Conservation (phyloP, 2,113 vertebrate genomes). For the Phoenicopterus ruber region DNA sequence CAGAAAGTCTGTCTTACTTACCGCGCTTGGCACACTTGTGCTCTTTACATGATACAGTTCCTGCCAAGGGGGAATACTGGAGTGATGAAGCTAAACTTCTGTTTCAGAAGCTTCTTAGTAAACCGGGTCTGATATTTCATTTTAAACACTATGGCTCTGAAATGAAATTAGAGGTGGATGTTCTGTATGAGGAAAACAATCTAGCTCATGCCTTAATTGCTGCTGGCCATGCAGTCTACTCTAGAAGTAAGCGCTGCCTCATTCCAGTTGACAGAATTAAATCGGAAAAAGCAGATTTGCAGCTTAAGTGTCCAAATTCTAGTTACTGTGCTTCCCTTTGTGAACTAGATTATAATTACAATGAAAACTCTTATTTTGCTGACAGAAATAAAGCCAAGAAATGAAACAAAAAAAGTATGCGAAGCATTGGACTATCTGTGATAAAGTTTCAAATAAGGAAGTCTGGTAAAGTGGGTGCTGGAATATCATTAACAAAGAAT, state of each 20-base stretch:
- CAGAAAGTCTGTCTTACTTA: conserved; percentile 66
- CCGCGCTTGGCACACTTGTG: conserved; percentile 79
- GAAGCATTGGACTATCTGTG: background rate
- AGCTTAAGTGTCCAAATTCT: background rate
- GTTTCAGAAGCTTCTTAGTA: conserved; percentile 75
- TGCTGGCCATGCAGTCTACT: conserved; percentile 46
- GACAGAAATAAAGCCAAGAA: background rate
- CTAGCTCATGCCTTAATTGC: conserved; percentile 54
- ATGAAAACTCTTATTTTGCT: background rate
- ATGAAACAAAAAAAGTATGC: background rate
- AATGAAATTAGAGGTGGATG: conserved; percentile 63
- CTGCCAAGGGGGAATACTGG: conserved; percentile 73
- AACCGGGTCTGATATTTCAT: conserved; percentile 74
- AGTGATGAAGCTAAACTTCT: conserved; percentile 72
- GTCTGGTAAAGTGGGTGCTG: background rate
- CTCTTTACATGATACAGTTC: conserved; percentile 71
- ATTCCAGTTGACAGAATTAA: background rate
- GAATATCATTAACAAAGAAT: background rate
- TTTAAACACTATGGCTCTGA: conserved; percentile 59
- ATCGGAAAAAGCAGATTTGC: background rate
- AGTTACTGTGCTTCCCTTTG: background rate
- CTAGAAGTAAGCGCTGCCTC: background rate
- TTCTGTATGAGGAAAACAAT: conserved; percentile 13
- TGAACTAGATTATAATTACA: background rate
- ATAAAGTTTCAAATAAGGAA: background rate